Base-by-base conservation (phyloP, 2,797 vertebrate species). In the Philypnodon macrostomus region DNA sequence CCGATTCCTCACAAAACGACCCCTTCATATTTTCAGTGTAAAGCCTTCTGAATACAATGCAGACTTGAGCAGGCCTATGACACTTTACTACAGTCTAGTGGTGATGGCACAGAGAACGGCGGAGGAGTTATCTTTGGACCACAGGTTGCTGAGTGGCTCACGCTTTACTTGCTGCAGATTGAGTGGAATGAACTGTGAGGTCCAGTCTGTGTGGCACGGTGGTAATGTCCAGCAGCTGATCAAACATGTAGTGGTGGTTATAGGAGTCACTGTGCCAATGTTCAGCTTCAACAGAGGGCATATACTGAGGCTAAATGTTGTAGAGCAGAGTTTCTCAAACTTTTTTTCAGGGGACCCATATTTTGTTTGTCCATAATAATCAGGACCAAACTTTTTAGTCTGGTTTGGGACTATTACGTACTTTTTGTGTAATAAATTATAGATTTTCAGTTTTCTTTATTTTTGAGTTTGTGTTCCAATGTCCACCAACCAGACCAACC, bases 191-290 rank as follows among this genome's bases (percentile, higher is more conserved):
- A 54, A 44, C 38, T n/a, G 33, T 39, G 51, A 53, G 6, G 38
- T 67, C 60, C 52, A 57, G 55, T 31, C 44, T 39, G 49, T 48
- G 56, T 64, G 52, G 49, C 42, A 14, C 63, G 3, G 1, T 57
- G 60, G 66, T 73, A 47, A 74, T 64, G 46, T 64, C 48, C 37
- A 0, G 40, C 74, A 79, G 69, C 77, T 81, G 70, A 69, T 77
- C 58, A 79, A 81, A 72, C 63, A 80, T 18, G 13, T 30, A 31
- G 31, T 61, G 15, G 21, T 15, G 27, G 36, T 46, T 18, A n/a
- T n/a, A 11, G 11, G 19, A 23, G 21, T 2, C 37, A 32, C 18
- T 52, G 24, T 54, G 39, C 36, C 46, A 58, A 53, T 39, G 37
- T 45, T 10, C 10, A 2, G 15, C 39, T 46, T 55, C 23, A 56